phyloP scores from a whole-genome alignment of 1,140 invertebrate species.

The Leptinotarsa defecta region DNA sequence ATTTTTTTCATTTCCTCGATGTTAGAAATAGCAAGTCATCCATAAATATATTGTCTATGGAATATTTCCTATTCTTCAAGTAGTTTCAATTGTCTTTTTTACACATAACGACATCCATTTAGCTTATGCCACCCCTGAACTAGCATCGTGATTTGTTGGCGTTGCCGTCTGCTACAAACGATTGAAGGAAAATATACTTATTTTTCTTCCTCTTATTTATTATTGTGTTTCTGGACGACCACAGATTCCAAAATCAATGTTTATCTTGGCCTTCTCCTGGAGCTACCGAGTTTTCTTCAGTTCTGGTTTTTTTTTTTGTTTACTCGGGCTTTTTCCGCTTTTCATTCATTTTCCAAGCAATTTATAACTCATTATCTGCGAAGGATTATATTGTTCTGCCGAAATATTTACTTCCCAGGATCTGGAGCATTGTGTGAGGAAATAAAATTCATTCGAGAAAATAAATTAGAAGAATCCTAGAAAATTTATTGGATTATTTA shows the following conservation, averaged over 20 bases:
- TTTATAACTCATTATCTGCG: constrained; percentile 37
- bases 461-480: constrained; percentile 19
- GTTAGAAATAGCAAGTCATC: too few species aligned
- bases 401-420: constrained; percentile 35
- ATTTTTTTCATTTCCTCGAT: too few species aligned
- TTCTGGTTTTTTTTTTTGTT: constrained; percentile 17
- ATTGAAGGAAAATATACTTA: constrained; percentile 42
- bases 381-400: constrained; percentile 30
- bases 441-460: constrained; percentile 26
- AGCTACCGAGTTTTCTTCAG: constrained; percentile 21
- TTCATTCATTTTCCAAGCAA: constrained; percentile 34
- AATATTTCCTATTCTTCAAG: too few species aligned
- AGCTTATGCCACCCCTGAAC: constrained; percentile 29
- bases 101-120: too few species aligned
- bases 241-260: constrained; percentile 42
- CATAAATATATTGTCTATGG: too few species aligned
- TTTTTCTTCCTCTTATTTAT: constrained; percentile 43
- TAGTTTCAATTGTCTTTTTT: too few species aligned
- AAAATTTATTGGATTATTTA: constrained; percentile 22
- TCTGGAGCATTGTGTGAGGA: constrained; percentile 23
- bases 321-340: constrained; percentile 15
- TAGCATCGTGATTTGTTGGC: constrained; percentile 43
- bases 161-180: constrained; percentile 37
- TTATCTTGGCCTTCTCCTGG: constrained; percentile 38
- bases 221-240: constrained; percentile 40